Evolutionary conservation across 2,113 vertebrate genomes (phyloP), one percentile per base, ranked within the genome.

Genomic region (Lepus timidus): DNA sequence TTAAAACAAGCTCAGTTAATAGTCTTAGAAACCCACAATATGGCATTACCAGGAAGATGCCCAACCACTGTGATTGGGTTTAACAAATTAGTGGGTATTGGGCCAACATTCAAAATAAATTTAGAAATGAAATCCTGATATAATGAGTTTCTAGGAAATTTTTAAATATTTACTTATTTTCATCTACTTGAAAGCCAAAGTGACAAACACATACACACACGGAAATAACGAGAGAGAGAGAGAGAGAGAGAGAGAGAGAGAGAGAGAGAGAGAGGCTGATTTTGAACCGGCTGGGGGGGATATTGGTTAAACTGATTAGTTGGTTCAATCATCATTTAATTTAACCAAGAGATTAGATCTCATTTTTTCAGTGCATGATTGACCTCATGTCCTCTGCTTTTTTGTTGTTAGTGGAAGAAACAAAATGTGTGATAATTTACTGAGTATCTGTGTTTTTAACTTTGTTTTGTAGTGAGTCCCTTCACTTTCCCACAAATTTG

Each of bases 61-160:
- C 58, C 36, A 68, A 80, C 36, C 33, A 81, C 85, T 33, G 39
- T 78, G 62, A 88, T 7, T 44, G 8, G 12, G 52, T 22, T 31
- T 78, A 64, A n/a, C 17, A 78, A 74, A 73, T 78, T 70, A 64
- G 22, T 23, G 1, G 68, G 20, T 93, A 62, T 67, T 73, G 17
- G 19, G 61, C n/a, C 64, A 84, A 90, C 39, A 67, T 58, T 82
- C 17, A 78, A 93, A 92, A 55, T 87, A 85, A 79, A 91, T 91
- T 96, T 67, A 91, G 70, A 95, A 44, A 44, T 44, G 44, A 44
- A 44, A 44, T 44, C 44, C 44, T 7, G 44, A 61, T 16, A 25
- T 91, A 85, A 80, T 90, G 49, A 81, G 12, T 75, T 91, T 96
- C 58, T 88, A 85, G 29, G 52, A 88, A 89, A 44, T 44, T 44